phyloP scores from a whole-genome alignment of 2,113 vertebrate species.

The Sterrhoptilus dennistouni region DNA sequence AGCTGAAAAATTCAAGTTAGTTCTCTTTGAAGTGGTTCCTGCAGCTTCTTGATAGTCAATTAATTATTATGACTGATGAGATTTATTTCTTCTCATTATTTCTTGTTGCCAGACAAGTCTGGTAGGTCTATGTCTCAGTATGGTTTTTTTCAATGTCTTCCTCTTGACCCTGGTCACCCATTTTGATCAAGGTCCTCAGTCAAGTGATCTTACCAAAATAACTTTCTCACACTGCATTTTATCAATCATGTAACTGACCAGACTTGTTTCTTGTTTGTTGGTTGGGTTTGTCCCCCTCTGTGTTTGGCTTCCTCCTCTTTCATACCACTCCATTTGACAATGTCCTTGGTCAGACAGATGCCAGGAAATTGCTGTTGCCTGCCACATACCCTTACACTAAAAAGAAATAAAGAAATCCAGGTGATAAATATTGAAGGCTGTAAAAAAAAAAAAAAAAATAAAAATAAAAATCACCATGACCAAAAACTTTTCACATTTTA shows the following conservation, averaged over 20 bases:
- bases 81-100: neutral
- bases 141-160: neutral
- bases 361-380: neutral
- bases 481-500: neutral
- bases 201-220: neutral
- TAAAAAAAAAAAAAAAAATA: neutral
- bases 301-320: neutral
- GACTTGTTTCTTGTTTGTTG: neutral
- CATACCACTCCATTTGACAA: neutral
- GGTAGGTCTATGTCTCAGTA: neutral
- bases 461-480: neutral
- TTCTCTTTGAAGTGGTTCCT: neutral
- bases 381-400: neutral
- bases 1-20: neutral
- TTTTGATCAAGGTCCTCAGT: neutral
- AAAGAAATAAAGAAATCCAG: neutral
- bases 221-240: neutral
- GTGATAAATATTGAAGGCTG: neutral
- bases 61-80: neutral
- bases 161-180: neutral
- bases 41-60: neutral
- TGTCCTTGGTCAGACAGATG: neutral
- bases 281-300: neutral
- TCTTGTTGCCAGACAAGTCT: neutral
- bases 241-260: rapidly evolving